Conservation (phyloP, 2,113 vertebrate genomes). For the Callipepla squamata region DNA sequence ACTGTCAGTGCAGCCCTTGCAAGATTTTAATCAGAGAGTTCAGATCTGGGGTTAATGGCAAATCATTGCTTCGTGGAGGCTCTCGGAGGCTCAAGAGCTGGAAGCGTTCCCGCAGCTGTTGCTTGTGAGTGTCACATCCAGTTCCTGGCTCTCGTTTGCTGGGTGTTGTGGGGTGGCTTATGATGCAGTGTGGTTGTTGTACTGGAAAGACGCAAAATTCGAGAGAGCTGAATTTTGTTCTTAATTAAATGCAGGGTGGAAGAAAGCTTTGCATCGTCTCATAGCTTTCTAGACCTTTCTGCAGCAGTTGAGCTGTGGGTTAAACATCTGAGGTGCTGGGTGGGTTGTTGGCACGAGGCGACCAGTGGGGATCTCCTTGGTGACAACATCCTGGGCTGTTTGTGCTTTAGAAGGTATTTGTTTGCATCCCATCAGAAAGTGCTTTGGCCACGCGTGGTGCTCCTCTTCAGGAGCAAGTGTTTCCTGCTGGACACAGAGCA, state of each 20-base stretch:
- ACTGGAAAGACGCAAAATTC: background rate
- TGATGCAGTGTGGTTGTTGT: background rate
- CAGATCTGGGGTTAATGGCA: conserved; percentile 68
- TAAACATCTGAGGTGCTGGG: background rate
- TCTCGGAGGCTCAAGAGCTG: conserved; percentile 10
- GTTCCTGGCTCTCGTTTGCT: background rate
- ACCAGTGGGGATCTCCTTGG: background rate
- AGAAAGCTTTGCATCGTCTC: background rate
- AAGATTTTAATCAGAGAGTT: conserved; percentile 62
- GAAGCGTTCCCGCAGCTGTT: conserved; percentile 52
- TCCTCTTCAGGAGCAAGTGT: conserved; percentile 26
- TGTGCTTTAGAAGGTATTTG: background rate
- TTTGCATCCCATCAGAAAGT: background rate
- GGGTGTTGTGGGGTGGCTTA: background rate
- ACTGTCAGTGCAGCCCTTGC: conserved; percentile 52
- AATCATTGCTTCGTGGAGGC: conserved; percentile 53
- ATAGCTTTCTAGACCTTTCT: background rate
- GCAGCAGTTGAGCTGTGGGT: background rate
- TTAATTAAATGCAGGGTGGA: background rate
- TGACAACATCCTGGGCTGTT: background rate
- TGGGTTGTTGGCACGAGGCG: background rate
- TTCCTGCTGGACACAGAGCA: background rate
- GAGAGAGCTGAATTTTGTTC: background rate
- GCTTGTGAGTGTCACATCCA: conserved; percentile 31
- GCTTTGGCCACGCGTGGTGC: background rate